A percentile compares a stretch with the other conserved stretches of the same genome.
These are phyloP conservation scores for Miichthys miiuy DNA, from an alignment of 2,797 vertebrate species.

Conservation along the genomic window DNA sequence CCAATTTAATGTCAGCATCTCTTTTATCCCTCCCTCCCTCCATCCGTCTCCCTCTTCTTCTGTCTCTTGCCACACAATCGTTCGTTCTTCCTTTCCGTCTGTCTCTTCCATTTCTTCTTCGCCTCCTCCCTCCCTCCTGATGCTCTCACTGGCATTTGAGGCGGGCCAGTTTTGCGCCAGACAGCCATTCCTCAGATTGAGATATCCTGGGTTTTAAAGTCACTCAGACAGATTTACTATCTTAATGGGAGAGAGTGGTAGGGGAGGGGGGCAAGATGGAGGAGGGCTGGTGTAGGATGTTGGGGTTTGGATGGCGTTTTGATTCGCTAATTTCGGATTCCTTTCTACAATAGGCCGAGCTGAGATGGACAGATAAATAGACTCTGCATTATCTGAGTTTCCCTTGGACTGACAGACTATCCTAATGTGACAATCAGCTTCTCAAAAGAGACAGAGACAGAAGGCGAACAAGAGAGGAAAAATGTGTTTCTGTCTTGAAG, in stretches of 20 bases:
- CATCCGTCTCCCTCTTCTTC: slow-evolving; percentile 36
- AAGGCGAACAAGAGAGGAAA: slow-evolving; percentile 21
- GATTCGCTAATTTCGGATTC: slow-evolving; percentile 71
- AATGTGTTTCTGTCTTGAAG: slow-evolving; percentile 38
- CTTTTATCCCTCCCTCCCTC: slow-evolving; percentile 42
- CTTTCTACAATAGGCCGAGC: slow-evolving; percentile 54
- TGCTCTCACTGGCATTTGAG: slow-evolving; percentile 72
- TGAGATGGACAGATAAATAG: slow-evolving; percentile 71
- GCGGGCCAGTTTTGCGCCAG: slow-evolving; percentile 75
- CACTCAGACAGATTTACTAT: slow-evolving; percentile 82
- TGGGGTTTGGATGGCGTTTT: slow-evolving; percentile 49
- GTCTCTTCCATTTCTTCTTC: slow-evolving; percentile 45
- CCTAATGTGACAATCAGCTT: slow-evolving; percentile 59
- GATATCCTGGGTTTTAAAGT: slow-evolving; percentile 82
- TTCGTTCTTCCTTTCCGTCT: slow-evolving; percentile 36
- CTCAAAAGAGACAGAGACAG: slow-evolving; percentile 27
- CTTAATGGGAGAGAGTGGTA: slow-evolving; percentile 65
- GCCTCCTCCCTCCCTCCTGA: slow-evolving; percentile 43
- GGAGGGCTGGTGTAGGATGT: slow-evolving; percentile 21
- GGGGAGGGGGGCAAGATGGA: not conserved
- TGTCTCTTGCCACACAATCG: slow-evolving; percentile 40
- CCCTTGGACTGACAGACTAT: slow-evolving; percentile 49
- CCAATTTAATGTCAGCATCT: slow-evolving; percentile 70
- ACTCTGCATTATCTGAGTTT: slow-evolving; percentile 57
- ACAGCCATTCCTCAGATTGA: slow-evolving; percentile 82